Percentiles rank a stretch among this genome's conserved stretches.
Conservation (phyloP, 1,140 invertebrate genomes). For the Platyscapa corneri region DNA sequence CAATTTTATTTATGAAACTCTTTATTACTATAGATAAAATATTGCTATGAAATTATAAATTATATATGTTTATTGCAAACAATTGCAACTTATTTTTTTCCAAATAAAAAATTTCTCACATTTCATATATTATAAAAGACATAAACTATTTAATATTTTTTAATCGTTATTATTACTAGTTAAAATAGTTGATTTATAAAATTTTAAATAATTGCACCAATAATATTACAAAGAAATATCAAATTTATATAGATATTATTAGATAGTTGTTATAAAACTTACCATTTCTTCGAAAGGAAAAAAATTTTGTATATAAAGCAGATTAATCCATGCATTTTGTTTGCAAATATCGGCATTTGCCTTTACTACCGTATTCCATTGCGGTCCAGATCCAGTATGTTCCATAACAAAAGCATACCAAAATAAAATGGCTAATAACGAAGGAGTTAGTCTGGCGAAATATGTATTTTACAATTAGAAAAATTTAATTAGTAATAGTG, state of each 20-base stretch:
- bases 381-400: conserved; percentile 80
- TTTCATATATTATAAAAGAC: too few species aligned
- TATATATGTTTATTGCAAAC: too few species aligned
- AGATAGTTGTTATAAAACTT: conserved; percentile 49
- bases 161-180: too few species aligned
- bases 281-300: conserved; percentile 84
- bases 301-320: conserved; percentile 82
- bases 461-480: conserved; percentile 11
- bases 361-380: conserved; percentile 79
- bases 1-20: too few species aligned
- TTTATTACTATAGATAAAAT: too few species aligned
- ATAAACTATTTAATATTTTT: too few species aligned
- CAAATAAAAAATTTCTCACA: too few species aligned
- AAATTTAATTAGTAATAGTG: neutral
- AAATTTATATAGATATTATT: too few species aligned
- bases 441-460: conserved; percentile 77
- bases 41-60: too few species aligned
- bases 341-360: conserved; percentile 80
- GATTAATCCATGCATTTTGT: conserved; percentile 81
- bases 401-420: conserved; percentile 83
- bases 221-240: neutral
- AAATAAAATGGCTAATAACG: conserved; percentile 79
- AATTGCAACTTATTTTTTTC: too few species aligned
- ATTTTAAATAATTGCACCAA: too few species aligned
- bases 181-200: too few species aligned